Base-by-base conservation (phyloP, 2,888 invertebrate genomes). In the Cinara cedri region DNA sequence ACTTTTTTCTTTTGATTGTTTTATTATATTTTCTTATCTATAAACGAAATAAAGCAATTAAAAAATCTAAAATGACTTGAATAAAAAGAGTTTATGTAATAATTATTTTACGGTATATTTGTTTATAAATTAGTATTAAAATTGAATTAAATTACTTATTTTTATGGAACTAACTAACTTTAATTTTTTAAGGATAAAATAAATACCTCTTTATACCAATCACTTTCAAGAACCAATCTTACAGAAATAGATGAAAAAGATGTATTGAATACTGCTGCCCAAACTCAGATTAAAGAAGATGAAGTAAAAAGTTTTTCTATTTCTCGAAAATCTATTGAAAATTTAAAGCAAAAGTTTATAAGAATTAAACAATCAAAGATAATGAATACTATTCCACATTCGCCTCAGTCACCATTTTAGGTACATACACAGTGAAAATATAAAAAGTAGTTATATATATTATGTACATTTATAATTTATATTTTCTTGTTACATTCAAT, bases 321-420 rank as follows among this genome's bases (percentile, higher is more conserved):
- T 60, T 78, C 78, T 70, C 68, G 78, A 60, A 78, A 68, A 51
- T 78, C 78, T 13, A 78, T 78, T 42, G 78, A 78, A 14, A 78
- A 78, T 16, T 62, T 78, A 24, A 78, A 78, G 34, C 60, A 78
- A 0, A 78, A 78, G 4, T 70, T 70, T 24, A 62, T n/a, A 9
- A 60, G 14, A 51, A 78, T 78, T 42, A 78, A 78, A 78, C 57
- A 68, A 42, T 26, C 55, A n/a, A 51, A 78, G 21, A 19, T 46
- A 16, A 76, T 68, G 76, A 78, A 60, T 62, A 78, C 78, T 70
- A 78, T 78, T 42, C 78, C 78, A 42, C 78, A 78, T 60, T 78
- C 76, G 11, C 76, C 76, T 19, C 68, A 60, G 3, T 70, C 70
- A 26, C 78, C 78, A 21, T 75, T 66, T 24, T 66, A 46, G 46